Percentiles rank a stretch among this genome's conserved stretches.
Conservation (phyloP, 2,797 vertebrate genomes). For the Jordanella pulchra region DNA sequence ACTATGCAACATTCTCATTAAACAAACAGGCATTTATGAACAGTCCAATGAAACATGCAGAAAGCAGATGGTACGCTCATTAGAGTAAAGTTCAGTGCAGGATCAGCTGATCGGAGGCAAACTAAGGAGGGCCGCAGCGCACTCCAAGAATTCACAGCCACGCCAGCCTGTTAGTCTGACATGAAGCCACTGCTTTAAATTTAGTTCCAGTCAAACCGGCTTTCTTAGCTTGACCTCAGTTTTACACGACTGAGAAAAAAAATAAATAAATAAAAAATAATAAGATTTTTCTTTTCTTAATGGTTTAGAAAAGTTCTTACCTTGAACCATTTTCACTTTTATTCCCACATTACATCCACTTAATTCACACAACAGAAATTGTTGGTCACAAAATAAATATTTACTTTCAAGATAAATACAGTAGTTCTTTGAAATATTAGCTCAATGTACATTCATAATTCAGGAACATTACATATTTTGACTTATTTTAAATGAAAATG, state of each 20-base stretch:
- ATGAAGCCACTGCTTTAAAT: constrained; percentile 29
- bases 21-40: constrained; percentile 98
- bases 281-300: background rate
- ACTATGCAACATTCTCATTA: constrained; percentile 99
- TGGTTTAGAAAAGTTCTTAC: background rate
- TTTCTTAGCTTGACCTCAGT: background rate
- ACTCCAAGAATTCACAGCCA: constrained; percentile 28
- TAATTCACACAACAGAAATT: background rate
- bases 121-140: constrained; percentile 24
- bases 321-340: background rate
- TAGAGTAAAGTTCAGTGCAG: constrained; percentile 91
- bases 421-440: no score
- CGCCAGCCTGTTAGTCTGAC: constrained; percentile 21
- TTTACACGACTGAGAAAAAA: constrained; percentile 8
- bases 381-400: no score
- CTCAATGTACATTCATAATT: no score
- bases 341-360: background rate
- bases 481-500: no score
- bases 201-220: constrained; percentile 22
- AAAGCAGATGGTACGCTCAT: constrained; percentile 97
- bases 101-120: constrained; percentile 80
- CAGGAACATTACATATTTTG: no score
- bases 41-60: constrained; percentile 99
- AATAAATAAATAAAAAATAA: no score
- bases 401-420: no score